Evolutionary conservation across 2,888 invertebrate species (phyloP).

Genomic region (Dryadula phaetusa): DNA sequence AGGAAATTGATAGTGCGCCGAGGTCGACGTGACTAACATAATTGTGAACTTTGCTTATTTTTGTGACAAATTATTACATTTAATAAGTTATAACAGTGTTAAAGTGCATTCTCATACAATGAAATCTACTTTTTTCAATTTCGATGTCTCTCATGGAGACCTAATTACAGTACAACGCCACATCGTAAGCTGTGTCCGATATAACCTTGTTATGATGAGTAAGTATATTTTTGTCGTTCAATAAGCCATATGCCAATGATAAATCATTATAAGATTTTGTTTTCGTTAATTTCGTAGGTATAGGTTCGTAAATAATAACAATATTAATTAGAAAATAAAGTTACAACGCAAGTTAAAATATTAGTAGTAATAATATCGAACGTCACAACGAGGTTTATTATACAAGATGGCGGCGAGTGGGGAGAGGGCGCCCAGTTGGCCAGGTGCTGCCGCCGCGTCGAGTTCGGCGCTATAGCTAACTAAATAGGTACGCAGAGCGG

Average conservation of each 20-base stretch:
- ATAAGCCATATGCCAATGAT: not conserved
- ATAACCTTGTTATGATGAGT: constrained; percentile 80
- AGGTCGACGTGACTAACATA: constrained; percentile 82
- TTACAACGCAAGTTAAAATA: constrained; percentile 62
- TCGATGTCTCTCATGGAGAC: constrained; percentile 77
- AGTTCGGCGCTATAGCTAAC: constrained; percentile 84
- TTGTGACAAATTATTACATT: constrained; percentile 60
- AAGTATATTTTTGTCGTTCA: constrained; percentile 68
- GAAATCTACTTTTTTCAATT: constrained; percentile 71
- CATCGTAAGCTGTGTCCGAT: constrained; percentile 76
- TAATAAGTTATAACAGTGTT: constrained; percentile 57
- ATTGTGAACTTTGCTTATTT: constrained; percentile 72
- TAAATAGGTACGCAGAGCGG: constrained; percentile 71
- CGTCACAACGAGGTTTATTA: constrained; percentile 78
- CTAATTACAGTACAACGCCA: constrained; percentile 79
- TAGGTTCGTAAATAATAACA: not conserved
- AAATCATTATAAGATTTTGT: not conserved
- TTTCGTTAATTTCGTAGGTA: not conserved
- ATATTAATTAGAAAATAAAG: constrained; percentile 48
- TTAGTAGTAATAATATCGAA: constrained; percentile 78
- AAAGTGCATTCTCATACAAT: constrained; percentile 66
- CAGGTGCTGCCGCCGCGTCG: constrained; percentile 85
- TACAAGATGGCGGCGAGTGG: constrained; percentile 83
- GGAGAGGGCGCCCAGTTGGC: constrained; percentile 84
- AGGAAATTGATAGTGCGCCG: constrained; percentile 83